phyloP scores from a whole-genome alignment of 2,113 vertebrate genomes.

The Xenopus borealis region DNA sequence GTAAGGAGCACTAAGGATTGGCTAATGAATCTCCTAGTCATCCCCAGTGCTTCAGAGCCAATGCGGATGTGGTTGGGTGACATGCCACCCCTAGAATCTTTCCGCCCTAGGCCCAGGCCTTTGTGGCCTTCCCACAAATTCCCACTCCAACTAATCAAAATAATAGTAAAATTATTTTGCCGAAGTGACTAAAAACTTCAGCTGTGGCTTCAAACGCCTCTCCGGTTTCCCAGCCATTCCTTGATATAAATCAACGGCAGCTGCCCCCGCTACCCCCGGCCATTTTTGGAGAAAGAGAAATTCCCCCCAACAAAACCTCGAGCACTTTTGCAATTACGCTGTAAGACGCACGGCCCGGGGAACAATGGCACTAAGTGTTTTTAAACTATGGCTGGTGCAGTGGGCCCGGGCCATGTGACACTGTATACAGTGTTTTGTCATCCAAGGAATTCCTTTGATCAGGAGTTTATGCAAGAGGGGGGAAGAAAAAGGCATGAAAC shows the following conservation, averaged over 20 bases:
- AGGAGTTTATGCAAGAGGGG: constrained; percentile 70
- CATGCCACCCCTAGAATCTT: too few species aligned
- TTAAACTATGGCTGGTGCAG: constrained; percentile 60
- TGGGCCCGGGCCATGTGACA: constrained; percentile 65
- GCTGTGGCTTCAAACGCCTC: too few species aligned
- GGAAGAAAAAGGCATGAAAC: constrained; percentile 67
- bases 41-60: too few species aligned
- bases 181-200: too few species aligned
- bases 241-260: background rate
- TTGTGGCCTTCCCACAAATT: too few species aligned
- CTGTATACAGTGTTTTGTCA: constrained; percentile 80
- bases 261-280: background rate
- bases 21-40: too few species aligned
- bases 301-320: constrained; percentile 9
- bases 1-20: too few species aligned
- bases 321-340: constrained; percentile 23
- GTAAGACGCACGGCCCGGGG: constrained; percentile 48
- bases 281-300: constrained; percentile 2
- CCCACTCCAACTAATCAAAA: too few species aligned
- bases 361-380: constrained; percentile 67
- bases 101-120: too few species aligned
- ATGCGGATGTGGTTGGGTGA: too few species aligned
- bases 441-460: constrained; percentile 88
- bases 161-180: too few species aligned
- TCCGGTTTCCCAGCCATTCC: background rate